These are phyloP conservation scores for Drosophila birchii DNA, from an alignment of 2,888 invertebrate genomes.

Conservation along the genomic window DNA sequence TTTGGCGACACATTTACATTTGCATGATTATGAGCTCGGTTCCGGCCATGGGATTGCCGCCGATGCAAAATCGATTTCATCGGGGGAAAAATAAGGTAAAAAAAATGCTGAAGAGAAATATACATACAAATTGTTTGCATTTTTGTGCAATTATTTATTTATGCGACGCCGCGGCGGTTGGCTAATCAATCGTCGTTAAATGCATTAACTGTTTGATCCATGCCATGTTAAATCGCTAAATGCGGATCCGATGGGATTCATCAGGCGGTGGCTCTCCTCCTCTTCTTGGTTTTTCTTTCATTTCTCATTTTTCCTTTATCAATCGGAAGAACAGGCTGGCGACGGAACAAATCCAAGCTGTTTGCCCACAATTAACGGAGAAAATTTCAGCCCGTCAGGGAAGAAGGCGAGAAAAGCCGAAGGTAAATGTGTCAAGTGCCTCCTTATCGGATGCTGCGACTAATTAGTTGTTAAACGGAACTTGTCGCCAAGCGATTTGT, in stretches of 20 bases:
- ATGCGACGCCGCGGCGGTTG: conserved; percentile 26
- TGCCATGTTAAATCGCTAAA: conserved; percentile 23
- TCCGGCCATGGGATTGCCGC: conserved; percentile 51
- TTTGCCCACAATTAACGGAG: conserved; percentile 40
- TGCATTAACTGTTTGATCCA: conserved; percentile 43
- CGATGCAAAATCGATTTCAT: conserved; percentile 26
- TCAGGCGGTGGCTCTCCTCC: neutral
- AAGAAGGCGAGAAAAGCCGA: conserved; percentile 12
- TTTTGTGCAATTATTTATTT: conserved; percentile 50
- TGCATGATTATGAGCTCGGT: conserved; percentile 71
- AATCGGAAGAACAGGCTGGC: conserved; percentile 18
- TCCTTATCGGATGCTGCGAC: conserved; percentile 22
- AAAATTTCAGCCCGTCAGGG: conserved; percentile 16
- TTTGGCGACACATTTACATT: conserved; percentile 66
- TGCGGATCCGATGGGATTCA: conserved; percentile 25
- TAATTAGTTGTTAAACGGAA: conserved; percentile 32
- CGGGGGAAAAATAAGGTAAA: neutral
- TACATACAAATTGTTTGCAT: conserved; percentile 37
- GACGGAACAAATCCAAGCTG: conserved; percentile 33
- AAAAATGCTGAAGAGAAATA: neutral
- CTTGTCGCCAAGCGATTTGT: conserved; percentile 10
- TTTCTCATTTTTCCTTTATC: neutral
- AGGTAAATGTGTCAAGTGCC: conserved; percentile 41
- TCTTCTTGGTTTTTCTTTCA: neutral
- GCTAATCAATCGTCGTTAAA: conserved; percentile 44